Conservation (phyloP, 2,113 vertebrate species). For the Dendrocopos noguchii region DNA sequence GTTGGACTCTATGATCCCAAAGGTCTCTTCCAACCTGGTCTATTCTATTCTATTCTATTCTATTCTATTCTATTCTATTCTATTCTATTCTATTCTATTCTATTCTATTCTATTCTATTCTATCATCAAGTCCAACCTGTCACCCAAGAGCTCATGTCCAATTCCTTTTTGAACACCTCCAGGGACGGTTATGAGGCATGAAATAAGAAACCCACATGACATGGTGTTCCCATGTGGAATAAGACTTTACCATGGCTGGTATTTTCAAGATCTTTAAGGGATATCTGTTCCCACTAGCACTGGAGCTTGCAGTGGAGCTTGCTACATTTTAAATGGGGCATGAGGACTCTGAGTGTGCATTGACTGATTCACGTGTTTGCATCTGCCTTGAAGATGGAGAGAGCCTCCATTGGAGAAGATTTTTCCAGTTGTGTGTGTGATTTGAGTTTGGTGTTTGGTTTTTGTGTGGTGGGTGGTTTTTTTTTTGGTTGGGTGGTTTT, state of each 20-base stretch:
- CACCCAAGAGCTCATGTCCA: no score
- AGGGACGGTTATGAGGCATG: not conserved
- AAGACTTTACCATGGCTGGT: not conserved
- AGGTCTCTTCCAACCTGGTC: no score
- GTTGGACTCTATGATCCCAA: no score
- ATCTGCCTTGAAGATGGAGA: not conserved
- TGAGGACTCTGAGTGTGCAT: not conserved
- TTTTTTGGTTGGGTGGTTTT: no score
- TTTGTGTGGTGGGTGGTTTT: no score
- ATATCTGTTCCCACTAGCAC: not conserved
- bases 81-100: no score
- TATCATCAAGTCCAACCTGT: no score
- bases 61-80: no score
- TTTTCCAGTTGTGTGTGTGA: not conserved
- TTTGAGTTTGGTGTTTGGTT: no score
- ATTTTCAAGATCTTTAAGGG: not conserved
- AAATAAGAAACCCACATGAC: not conserved
- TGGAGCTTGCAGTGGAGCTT: not conserved
- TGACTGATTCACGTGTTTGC: not conserved
- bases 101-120: no score
- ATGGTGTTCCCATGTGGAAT: not conserved
- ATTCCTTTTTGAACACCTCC: no score
- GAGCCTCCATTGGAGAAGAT: not conserved
- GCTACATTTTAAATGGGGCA: not conserved
- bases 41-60: no score